Conservation (phyloP, 2,797 vertebrate genomes). For the Crypturellus tataupa region DNA sequence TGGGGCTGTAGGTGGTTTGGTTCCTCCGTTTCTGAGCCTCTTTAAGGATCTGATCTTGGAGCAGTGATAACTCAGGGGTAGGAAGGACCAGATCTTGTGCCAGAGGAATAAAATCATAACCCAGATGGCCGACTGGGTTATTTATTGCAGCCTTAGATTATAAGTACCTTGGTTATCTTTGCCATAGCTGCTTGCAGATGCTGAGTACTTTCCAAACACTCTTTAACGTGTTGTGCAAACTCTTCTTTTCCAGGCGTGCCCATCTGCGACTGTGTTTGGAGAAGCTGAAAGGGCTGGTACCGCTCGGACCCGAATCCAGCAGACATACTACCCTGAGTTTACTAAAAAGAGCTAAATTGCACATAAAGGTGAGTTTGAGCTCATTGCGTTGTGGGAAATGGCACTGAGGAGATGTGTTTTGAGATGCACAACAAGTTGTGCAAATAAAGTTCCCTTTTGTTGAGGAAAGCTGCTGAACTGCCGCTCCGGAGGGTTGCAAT, state of each 20-base stretch:
- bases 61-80: neutral
- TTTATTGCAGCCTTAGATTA: neutral
- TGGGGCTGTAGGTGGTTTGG: neutral
- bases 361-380: conserved; percentile 88
- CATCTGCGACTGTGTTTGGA: conserved; percentile 93
- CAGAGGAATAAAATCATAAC: neutral
- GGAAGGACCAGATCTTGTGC: neutral
- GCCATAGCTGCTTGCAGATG: fast-evolving
- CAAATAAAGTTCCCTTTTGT: neutral
- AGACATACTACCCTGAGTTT: conserved; percentile 94
- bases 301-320: conserved; percentile 89
- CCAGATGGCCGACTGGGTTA: too few species aligned
- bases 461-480: neutral
- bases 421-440: neutral
- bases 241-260: conserved; percentile 83
- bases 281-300: conserved; percentile 92
- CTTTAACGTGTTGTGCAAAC: neutral
- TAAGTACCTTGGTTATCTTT: fast-evolving
- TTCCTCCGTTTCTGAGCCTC: neutral
- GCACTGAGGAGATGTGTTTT: too few species aligned
- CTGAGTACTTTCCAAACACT: neutral
- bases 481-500: neutral
- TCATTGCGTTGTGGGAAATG: too few species aligned
- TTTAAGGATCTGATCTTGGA: neutral
- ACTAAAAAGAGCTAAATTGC: conserved; percentile 92